A percentile compares a stretch with the other conserved stretches of the same genome.
These are phyloP conservation scores for Eupithecia subumbrata DNA, from an alignment of 2,888 invertebrate genomes.

Conservation along the genomic window DNA sequence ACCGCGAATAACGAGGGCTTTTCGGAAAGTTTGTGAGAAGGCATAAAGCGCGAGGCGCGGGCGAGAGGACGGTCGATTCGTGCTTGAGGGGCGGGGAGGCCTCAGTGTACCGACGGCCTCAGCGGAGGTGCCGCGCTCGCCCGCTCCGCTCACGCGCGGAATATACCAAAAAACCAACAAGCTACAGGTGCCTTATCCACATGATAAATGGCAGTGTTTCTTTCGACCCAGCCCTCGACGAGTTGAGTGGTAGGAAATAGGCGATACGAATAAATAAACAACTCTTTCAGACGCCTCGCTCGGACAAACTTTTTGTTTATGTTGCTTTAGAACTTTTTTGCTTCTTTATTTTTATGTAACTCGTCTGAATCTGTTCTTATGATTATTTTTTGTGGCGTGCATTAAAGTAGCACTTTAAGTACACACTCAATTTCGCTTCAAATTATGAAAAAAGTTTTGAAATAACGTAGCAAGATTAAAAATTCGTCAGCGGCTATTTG, in stretches of 20 bases:
- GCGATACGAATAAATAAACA: constrained; percentile 56
- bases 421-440: neutral
- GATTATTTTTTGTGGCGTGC: neutral
- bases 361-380: constrained; percentile 20
- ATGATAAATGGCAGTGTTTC: constrained; percentile 69
- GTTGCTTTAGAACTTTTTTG: constrained; percentile 28
- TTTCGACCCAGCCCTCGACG: constrained; percentile 55
- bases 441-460: neutral
- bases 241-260: constrained; percentile 62
- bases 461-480: constrained; percentile 24
- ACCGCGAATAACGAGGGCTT: constrained; percentile 63
- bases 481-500: constrained; percentile 18
- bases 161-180: constrained; percentile 61
- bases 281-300: constrained; percentile 47
- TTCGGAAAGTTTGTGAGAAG: constrained; percentile 53
- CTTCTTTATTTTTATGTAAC: constrained; percentile 23
- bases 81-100: constrained; percentile 54
- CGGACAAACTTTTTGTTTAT: constrained; percentile 45
- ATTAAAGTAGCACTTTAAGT: neutral
- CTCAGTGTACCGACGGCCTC: constrained; percentile 63
- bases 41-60: constrained; percentile 52
- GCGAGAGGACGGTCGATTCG: constrained; percentile 63
- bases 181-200: constrained; percentile 70
- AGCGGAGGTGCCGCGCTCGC: constrained; percentile 53
- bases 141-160: constrained; percentile 56